phyloP scores from a whole-genome alignment of 1,140 invertebrate genomes.

The Trinorchestia longiramus region DNA sequence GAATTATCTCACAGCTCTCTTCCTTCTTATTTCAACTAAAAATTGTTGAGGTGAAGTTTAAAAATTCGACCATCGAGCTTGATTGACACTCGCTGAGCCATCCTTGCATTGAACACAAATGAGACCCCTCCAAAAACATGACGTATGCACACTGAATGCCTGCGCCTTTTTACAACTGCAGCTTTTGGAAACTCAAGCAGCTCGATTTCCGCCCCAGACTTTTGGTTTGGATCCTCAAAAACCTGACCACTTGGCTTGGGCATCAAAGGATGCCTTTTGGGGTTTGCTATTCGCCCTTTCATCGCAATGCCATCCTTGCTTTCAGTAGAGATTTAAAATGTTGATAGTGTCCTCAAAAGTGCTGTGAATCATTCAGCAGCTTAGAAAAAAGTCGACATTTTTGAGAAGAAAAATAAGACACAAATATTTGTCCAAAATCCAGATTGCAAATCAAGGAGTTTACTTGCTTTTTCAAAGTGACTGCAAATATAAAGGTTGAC shows the following conservation, averaged over 20 bases:
- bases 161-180: not conserved
- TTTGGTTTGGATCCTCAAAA: not conserved
- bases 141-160: not conserved
- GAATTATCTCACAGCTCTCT: not conserved
- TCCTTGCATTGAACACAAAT: not conserved
- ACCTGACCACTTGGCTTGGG: not conserved
- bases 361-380: not conserved
- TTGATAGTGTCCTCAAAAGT: constrained; percentile 1
- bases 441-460: not conserved
- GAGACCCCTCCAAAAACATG: not conserved
- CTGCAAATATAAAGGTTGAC: not conserved
- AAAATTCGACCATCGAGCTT: not conserved
- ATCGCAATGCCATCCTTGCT: not conserved
- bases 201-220: not conserved
- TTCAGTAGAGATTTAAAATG: not conserved
- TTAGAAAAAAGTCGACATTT: not conserved
- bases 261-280: not conserved
- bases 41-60: not conserved
- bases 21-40: not conserved
- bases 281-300: not conserved
- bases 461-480: not conserved
- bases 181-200: not conserved
- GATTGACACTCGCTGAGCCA: not conserved
- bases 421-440: not conserved
- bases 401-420: not conserved